A percentile compares a stretch with the other conserved stretches of the same genome.
Evolutionary conservation across 2,888 invertebrate genomes (phyloP).

Genomic region (Philereme transversata): DNA sequence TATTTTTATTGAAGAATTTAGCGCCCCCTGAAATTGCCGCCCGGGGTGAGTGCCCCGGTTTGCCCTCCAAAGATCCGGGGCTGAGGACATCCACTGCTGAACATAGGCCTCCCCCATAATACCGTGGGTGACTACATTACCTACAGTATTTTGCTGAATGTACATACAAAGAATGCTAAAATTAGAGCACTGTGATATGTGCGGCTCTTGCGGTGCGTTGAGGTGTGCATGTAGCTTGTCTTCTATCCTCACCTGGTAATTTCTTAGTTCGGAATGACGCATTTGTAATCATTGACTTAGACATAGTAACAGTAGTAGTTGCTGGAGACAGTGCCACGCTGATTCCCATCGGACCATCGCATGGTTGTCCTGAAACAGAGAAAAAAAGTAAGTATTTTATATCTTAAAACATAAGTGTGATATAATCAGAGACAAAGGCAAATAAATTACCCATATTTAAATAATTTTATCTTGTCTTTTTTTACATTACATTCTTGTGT

Average conservation of each 20-base stretch:
- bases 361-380: constrained; percentile 85
- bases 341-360: constrained; percentile 92
- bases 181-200: no score
- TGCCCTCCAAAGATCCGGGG: no score
- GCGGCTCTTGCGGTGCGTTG: no score
- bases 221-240: no score
- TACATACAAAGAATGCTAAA: no score
- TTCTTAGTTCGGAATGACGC: constrained; percentile 99
- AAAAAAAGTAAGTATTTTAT: not conserved
- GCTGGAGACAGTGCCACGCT: constrained; percentile 90
- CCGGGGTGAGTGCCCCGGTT: no score
- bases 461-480: constrained; percentile 13
- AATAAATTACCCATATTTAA: constrained; percentile 23
- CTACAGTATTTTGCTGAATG: no score
- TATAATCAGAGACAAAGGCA: constrained; percentile 5
- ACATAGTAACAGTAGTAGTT: constrained; percentile 89
- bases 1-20: no score
- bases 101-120: no score
- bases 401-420: not conserved
- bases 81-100: no score
- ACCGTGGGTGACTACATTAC: no score
- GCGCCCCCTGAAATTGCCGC: no score
- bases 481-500: constrained; percentile 9
- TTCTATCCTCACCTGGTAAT: constrained; percentile 89
- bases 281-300: constrained; percentile 98